A percentile compares a stretch with the other conserved stretches of the same genome.
phyloP scores from a whole-genome alignment of 2,888 invertebrate genomes.

The Himalopsyche kuldschensis region DNA sequence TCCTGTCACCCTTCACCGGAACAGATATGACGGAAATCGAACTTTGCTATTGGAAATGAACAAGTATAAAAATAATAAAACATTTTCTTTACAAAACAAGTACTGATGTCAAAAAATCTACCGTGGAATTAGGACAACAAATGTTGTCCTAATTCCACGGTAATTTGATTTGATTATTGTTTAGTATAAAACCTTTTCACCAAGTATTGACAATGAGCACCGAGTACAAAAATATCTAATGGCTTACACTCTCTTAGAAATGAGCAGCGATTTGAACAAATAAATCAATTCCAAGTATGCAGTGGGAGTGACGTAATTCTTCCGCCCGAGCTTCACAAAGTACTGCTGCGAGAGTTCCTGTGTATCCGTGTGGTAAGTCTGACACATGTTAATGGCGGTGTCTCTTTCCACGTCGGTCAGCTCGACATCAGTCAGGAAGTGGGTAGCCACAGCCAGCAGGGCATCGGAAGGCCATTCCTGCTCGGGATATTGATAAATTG shows the following conservation, averaged over 20 bases:
- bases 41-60: too few species aligned
- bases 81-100: too few species aligned
- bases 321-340: conserved; percentile 66
- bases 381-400: conserved; percentile 86
- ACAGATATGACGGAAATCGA: too few species aligned
- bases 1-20: too few species aligned
- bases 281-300: conserved; percentile 90
- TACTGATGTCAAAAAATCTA: too few species aligned
- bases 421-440: conserved; percentile 80
- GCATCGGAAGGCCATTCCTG: conserved; percentile 94
- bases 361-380: conserved; percentile 85
- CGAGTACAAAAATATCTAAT: not conserved
- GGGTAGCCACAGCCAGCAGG: conserved; percentile 80
- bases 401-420: conserved; percentile 71
- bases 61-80: too few species aligned
- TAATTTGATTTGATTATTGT: too few species aligned
- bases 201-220: too few species aligned
- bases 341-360: conserved; percentile 70
- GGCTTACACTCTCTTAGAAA: conserved; percentile 72
- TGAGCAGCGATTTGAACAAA: conserved; percentile 81
- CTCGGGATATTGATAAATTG: conserved; percentile 15
- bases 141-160: too few species aligned
- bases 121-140: too few species aligned
- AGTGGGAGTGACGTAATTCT: conserved; percentile 90
- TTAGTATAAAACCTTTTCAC: too few species aligned